These are phyloP conservation scores for Drosophila mauritiana DNA, from an alignment of 1,140 invertebrate genomes.

Conservation along the genomic window DNA sequence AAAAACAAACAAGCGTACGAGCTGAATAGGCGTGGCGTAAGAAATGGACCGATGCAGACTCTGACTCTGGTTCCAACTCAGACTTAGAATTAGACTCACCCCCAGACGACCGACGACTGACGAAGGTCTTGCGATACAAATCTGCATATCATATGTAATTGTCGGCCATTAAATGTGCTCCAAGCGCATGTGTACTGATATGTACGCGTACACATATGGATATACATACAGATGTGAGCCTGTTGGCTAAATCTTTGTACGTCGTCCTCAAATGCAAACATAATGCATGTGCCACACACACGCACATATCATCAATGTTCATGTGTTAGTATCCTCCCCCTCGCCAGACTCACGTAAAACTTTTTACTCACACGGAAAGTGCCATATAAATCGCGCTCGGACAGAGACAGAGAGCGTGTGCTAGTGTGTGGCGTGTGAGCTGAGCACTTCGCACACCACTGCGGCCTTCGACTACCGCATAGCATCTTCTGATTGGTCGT, in stretches of 20 bases:
- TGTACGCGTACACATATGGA: slow-evolving; percentile 20
- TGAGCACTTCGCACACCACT: slow-evolving; percentile 61
- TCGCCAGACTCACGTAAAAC: slow-evolving; percentile 18
- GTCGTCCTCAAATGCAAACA: slow-evolving; percentile 34
- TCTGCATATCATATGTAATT: slow-evolving; percentile 54
- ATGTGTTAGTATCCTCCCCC: slow-evolving; percentile 2
- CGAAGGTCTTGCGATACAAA: slow-evolving; percentile 49
- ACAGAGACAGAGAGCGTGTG: slow-evolving; percentile 10
- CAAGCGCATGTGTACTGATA: slow-evolving; percentile 22
- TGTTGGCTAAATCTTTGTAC: slow-evolving; percentile 29
- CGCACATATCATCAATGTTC: slow-evolving; percentile 13
- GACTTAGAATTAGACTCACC: slow-evolving; percentile 1
- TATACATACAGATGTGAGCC: slow-evolving; percentile 21
- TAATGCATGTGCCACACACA: slow-evolving; percentile 17
- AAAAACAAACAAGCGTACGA: slow-evolving; percentile 40
- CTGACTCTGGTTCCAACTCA: slow-evolving; percentile 24
- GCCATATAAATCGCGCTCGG: slow-evolving; percentile 43
- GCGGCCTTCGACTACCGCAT: slow-evolving; percentile 33
- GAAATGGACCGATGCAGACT: slow-evolving; percentile 22
- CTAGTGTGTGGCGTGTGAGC: slow-evolving; percentile 28
- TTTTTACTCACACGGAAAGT: slow-evolving; percentile 36
- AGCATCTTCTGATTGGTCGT: slow-evolving; percentile 77
- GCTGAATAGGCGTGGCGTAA: slow-evolving; percentile 68
- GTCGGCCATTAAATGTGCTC: slow-evolving; percentile 23
- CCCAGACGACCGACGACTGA: slow-evolving; percentile 7